Conservation (phyloP, 1,140 invertebrate genomes). For the Pectinophora gossypiella region DNA sequence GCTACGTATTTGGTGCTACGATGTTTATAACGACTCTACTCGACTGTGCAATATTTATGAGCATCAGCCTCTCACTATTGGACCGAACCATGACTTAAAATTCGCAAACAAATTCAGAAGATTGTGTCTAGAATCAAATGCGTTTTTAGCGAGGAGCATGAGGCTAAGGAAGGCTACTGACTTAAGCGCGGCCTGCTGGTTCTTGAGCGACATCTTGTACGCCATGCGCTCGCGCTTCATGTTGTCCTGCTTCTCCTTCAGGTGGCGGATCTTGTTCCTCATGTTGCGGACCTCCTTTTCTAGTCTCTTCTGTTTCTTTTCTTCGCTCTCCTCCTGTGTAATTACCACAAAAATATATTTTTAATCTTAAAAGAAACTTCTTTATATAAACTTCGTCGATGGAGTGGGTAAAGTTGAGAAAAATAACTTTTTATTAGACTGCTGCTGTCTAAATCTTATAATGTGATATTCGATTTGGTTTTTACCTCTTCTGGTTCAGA, state of each 20-base stretch:
- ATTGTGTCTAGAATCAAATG: not conserved
- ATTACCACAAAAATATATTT: too few species aligned
- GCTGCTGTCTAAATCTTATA: too few species aligned
- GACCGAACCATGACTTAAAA: not conserved
- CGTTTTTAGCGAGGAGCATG: not conserved
- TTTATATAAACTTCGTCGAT: too few species aligned
- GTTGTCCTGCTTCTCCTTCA: constrained; percentile 86
- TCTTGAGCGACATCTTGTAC: constrained; percentile 87
- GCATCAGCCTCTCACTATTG: too few species aligned
- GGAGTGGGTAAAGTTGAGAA: too few species aligned
- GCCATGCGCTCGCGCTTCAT: constrained; percentile 86
- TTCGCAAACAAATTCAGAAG: not conserved
- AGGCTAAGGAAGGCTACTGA: constrained; percentile 29
- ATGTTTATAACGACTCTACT: too few species aligned
- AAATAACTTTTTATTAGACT: too few species aligned
- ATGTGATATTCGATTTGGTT: too few species aligned
- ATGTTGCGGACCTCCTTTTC: constrained; percentile 85
- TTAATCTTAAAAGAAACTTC: too few species aligned
- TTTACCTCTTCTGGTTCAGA: constrained; percentile 64
- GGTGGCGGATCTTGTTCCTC: constrained; percentile 84
- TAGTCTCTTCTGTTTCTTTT: constrained; percentile 82
- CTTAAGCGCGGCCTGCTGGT: constrained; percentile 85
- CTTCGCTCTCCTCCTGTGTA: constrained; percentile 80
- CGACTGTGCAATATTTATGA: too few species aligned
- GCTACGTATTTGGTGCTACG: too few species aligned